Evolutionary conservation across 2,797 vertebrate genomes (phyloP).

Genomic region (Caiman crocodilus): DNA sequence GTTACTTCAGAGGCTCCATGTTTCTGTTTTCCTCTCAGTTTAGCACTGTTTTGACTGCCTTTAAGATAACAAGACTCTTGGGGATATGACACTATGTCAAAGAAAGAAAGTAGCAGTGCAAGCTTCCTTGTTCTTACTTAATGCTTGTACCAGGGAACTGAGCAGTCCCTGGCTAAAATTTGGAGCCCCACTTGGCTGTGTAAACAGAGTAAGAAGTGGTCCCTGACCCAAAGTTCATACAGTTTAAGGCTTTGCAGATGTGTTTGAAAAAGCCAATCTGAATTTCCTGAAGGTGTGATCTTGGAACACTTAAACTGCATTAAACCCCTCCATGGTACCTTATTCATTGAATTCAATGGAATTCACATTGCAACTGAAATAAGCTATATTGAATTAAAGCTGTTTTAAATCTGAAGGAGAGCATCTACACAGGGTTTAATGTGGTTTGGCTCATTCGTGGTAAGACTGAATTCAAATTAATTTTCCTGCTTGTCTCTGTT

Average conservation of each 20-base stretch:
- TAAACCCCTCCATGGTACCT: not conserved
- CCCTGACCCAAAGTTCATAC: not conserved
- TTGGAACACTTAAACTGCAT: not conserved
- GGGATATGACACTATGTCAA: not conserved
- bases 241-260: not conserved
- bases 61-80: not conserved
- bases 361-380: conserved; percentile 13
- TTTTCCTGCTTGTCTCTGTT: not conserved
- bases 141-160: not conserved
- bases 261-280: not conserved
- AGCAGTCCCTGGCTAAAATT: not conserved
- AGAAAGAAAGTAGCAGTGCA: not conserved
- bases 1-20: conserved; percentile 25
- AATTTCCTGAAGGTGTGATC: not conserved
- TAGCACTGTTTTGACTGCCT: not conserved
- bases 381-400: not conserved
- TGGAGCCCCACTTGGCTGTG: not conserved
- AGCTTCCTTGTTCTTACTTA: not conserved
- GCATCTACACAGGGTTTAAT: not conserved
- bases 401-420: not conserved
- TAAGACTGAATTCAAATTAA: not conserved
- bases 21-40: not conserved
- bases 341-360: not conserved
- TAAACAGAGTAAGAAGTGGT: not conserved
- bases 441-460: not conserved